Evolutionary conservation across 2,113 vertebrate species (phyloP), one percentile per base, ranked within the genome.

Genomic region (Morone chrysops): DNA sequence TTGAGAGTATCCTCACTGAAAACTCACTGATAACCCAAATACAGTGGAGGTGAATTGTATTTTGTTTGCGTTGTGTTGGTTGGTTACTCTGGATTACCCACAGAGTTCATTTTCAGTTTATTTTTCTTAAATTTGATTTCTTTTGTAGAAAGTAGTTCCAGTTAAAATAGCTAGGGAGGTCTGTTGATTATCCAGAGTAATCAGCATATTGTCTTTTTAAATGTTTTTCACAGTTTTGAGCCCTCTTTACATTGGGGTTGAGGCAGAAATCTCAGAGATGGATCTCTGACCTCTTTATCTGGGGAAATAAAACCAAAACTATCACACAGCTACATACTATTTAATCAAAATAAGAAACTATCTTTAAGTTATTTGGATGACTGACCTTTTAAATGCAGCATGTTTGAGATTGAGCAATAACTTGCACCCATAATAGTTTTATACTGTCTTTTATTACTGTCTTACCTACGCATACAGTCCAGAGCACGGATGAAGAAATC

Each of bases 381-480:
- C 40, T 47, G 41, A 41, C 40, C 16, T 59, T 36, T 59, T n/a
- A 53, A 70, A 62, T 60, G 51, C 16, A 54, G 38, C 40, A 20
- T 9, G 14, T 22, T 50, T 47, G 25, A 4, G 40, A 48, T 10
- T 72, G 16, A 81, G 66, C 25, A 85, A 87, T 76, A 91, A 88
- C 88, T 57, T 92, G 80, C 88, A 92, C 81, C 87, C 72, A 18
- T 10, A 14, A 36, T 6, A 20, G 17, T 41, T 48, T 31, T 9
- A 36, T 8, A 16, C 4, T 11, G 0, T 31, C 6, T 57, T 9
- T 36, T 45, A 40, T 36, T 2, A 6, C 2, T 6, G n/a, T 43
- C 88, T 73, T 96, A 99, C 98, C 98, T 99, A 70, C 98, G 95
- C 98, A 99, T 99, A 76, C 98, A 99, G 87, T 99, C 97, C 94